phyloP scores from a whole-genome alignment of 2,797 vertebrate genomes.

The Denticeps clupeoides region DNA sequence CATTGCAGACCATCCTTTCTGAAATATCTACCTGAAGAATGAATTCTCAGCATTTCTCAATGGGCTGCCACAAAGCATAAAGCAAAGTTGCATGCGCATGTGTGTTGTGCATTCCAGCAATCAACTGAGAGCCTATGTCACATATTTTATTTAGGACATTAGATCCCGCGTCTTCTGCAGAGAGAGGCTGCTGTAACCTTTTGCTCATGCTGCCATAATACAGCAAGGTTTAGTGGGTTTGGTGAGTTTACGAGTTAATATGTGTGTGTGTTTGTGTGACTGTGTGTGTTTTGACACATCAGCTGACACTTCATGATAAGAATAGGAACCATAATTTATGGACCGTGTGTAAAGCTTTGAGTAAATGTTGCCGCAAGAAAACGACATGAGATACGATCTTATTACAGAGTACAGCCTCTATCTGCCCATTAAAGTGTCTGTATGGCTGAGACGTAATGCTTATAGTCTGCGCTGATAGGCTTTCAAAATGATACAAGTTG shows the following conservation, averaged over 20 bases:
- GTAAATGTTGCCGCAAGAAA: too few relatives aligned
- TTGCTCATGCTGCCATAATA: background rate
- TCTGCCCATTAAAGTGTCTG: background rate
- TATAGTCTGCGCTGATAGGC: background rate
- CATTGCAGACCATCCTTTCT: too few relatives aligned
- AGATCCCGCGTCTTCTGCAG: background rate
- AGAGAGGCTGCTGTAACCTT: conserved; percentile 1
- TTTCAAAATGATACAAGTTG: too few relatives aligned
- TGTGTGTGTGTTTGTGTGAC: background rate
- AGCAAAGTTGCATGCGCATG: background rate
- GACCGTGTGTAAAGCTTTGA: too few relatives aligned
- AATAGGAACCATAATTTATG: too few relatives aligned
- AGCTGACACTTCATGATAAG: too few relatives aligned
- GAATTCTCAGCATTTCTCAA: too few relatives aligned
- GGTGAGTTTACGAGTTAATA: background rate
- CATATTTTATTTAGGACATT: conserved; percentile 3
- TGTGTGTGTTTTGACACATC: background rate
- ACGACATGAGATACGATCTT: background rate
- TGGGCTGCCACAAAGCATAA: too few relatives aligned
- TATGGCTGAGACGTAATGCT: background rate
- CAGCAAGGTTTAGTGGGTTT: background rate
- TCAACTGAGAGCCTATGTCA: conserved; percentile 1
- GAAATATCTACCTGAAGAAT: too few relatives aligned
- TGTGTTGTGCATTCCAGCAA: background rate
- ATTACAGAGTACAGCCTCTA: background rate